phyloP scores from a whole-genome alignment of 2,113 vertebrate species.

The Hystrix brachyura region DNA sequence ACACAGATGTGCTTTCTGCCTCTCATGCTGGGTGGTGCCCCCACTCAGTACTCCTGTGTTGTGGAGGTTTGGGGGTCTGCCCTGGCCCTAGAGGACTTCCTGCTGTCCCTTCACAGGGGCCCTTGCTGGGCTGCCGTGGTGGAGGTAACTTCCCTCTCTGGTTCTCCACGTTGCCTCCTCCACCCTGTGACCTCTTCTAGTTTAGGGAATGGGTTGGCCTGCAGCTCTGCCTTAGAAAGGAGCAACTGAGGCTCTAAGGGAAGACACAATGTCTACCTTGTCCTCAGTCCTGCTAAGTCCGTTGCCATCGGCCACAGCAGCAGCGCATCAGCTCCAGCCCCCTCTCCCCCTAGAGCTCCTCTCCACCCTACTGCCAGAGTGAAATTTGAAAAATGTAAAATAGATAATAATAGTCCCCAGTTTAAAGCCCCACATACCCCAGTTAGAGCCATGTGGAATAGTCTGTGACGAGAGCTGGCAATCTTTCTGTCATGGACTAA shows the following conservation, averaged over 20 bases:
- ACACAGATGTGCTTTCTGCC: too few relatives aligned
- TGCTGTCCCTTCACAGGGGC: neutral
- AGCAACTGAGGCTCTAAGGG: neutral
- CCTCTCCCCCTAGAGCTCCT: neutral
- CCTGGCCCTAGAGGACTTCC: neutral
- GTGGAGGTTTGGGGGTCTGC: neutral
- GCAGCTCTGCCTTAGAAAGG: neutral
- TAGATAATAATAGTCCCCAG: neutral
- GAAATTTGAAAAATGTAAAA: slow-evolving; percentile 5
- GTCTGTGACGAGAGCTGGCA: neutral
- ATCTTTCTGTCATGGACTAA: neutral
- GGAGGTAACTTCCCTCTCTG: neutral
- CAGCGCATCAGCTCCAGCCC: neutral
- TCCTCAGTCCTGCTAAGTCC: neutral
- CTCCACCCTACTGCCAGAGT: neutral
- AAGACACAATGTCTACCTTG: rapidly evolving
- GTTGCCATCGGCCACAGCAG: neutral
- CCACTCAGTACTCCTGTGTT: neutral
- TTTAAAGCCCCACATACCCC: neutral
- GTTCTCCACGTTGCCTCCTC: neutral
- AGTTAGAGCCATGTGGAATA: neutral
- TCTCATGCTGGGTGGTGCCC: neutral
- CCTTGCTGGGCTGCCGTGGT: neutral
- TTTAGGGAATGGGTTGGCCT: neutral
- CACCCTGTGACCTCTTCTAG: neutral